Percentiles rank a stretch among this genome's conserved stretches.
Evolutionary conservation across 1,140 invertebrate genomes (phyloP).

Genomic region (Eriocheir sinensis): DNA sequence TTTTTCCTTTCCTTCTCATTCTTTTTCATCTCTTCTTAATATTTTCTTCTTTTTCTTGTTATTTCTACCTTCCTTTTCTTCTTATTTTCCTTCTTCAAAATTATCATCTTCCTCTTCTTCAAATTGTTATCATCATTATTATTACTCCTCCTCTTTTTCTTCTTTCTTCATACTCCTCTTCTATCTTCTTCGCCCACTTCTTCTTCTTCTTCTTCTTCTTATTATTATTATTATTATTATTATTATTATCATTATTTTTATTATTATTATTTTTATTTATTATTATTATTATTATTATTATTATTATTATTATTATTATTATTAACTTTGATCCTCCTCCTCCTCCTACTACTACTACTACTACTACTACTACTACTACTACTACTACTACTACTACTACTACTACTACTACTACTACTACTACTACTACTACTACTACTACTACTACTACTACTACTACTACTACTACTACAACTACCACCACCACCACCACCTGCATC

Average conservation of each 20-base stretch:
- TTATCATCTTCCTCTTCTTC: too few species aligned
- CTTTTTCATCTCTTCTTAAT: too few species aligned
- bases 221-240: not conserved
- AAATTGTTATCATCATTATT: too few species aligned
- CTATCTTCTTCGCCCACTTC: not conserved
- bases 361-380: slow-evolving; percentile 46
- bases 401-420: not conserved
- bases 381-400: slow-evolving; percentile 46
- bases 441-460: slow-evolving; percentile 24
- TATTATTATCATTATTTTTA: too few species aligned
- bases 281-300: not conserved
- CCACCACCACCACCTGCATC: not conserved
- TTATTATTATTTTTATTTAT: not conserved
- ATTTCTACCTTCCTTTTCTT: too few species aligned
- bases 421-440: not conserved
- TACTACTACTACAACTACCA: not conserved
- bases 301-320: not conserved
- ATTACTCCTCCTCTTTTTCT: too few species aligned
- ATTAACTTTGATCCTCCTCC: not conserved
- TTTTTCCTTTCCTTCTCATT: too few species aligned
- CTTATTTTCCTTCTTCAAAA: too few species aligned
- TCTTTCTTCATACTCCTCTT: too few species aligned
- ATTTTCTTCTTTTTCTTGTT: too few species aligned
- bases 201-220: slow-evolving; percentile 23
- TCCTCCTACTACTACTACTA: slow-evolving; percentile 11